These are phyloP conservation scores for Ophion costatus DNA, from an alignment of 2,888 invertebrate species.

Conservation along the genomic window DNA sequence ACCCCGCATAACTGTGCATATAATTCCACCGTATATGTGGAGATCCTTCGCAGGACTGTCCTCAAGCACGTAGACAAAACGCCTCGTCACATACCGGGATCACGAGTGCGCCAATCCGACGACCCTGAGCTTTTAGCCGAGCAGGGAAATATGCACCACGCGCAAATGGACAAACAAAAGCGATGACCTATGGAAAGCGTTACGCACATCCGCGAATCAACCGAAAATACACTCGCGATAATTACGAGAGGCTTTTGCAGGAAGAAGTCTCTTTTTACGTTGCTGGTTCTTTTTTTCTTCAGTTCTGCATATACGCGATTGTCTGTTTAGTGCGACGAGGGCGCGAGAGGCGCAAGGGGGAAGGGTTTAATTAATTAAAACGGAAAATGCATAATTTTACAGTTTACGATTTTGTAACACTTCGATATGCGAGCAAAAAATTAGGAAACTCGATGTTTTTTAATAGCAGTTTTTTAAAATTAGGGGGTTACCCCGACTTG, in stretches of 20 bases:
- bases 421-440: too few species aligned
- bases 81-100: constrained; percentile 53
- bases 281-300: background rate
- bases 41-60: constrained; percentile 5
- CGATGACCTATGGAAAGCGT: background rate
- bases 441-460: too few species aligned
- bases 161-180: constrained; percentile 20
- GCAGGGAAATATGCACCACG: constrained; percentile 15
- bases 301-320: background rate
- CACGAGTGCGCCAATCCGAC: constrained; percentile 33
- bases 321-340: too few species aligned
- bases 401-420: too few species aligned
- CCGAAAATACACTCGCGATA: constrained; percentile 1
- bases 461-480: too few species aligned
- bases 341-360: too few species aligned
- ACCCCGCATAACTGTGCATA: constrained; percentile 31
- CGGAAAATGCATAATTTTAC: too few species aligned
- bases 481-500: too few species aligned
- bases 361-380: too few species aligned
- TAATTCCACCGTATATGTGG: constrained; percentile 3
- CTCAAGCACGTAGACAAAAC: constrained; percentile 34
- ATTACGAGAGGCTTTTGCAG: background rate
- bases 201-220: constrained; percentile 12
- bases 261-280: background rate
- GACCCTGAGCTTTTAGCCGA: constrained; percentile 17